phyloP scores from a whole-genome alignment of 2,888 invertebrate genomes.

The Nebria salina region DNA sequence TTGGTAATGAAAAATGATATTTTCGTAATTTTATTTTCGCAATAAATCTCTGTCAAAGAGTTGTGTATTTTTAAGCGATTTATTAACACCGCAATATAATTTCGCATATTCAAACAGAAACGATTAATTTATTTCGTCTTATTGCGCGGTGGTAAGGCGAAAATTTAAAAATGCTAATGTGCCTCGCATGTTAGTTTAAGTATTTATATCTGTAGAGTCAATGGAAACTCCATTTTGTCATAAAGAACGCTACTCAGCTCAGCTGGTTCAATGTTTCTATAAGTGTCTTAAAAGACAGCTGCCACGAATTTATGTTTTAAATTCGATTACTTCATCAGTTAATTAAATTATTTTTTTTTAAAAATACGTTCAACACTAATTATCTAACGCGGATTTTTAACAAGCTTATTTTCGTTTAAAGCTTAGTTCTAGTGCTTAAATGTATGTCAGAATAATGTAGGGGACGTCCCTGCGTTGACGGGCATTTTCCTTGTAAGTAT shows the following conservation, averaged over 20 bases:
- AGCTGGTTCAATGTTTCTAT: slow-evolving; percentile 8
- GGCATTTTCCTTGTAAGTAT: no score
- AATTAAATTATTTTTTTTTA: neutral
- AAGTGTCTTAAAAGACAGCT: slow-evolving; percentile 3
- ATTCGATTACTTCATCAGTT: neutral
- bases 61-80: neutral
- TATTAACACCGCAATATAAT: neutral
- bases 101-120: neutral
- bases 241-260: slow-evolving; percentile 2
- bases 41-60: neutral
- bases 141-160: neutral
- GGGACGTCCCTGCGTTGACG: no score
- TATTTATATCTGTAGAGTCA: slow-evolving; percentile 20
- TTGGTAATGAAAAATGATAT: neutral
- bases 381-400: neutral
- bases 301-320: neutral
- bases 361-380: neutral
- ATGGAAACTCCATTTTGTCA: slow-evolving; percentile 23
- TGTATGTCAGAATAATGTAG: no score
- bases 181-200: slow-evolving; percentile 3
- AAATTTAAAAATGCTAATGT: slow-evolving; percentile 24
- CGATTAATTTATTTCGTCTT: neutral
- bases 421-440: no score
- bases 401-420: no score
- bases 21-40: neutral